These are phyloP conservation scores for Anarrhichthys ocellatus DNA, from an alignment of 2,113 vertebrate genomes.

Conservation along the genomic window DNA sequence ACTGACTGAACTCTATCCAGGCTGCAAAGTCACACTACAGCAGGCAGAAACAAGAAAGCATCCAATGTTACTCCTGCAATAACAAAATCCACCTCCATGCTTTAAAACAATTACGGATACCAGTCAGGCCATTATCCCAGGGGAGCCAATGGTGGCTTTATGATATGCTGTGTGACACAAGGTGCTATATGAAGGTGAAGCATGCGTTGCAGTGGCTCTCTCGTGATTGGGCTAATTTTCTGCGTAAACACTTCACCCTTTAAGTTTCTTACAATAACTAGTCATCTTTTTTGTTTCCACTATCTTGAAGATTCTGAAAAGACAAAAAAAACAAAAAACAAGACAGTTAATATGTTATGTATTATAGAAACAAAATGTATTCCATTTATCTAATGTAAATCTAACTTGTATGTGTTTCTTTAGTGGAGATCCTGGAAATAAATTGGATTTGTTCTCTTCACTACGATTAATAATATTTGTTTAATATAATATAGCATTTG, in stretches of 20 bases:
- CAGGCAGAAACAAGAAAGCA: conserved; percentile 29
- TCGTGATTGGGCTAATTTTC: neutral
- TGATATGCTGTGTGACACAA: conserved; percentile 18
- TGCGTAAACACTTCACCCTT: conserved; percentile 12
- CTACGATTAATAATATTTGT: neutral
- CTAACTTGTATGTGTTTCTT: neutral
- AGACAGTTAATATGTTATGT: neutral
- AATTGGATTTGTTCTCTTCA: neutral
- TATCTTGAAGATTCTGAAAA: conserved; percentile 69
- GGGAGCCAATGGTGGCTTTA: neutral
- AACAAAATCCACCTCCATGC: neutral
- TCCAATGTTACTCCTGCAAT: conserved; percentile 5
- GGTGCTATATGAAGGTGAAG: neutral
- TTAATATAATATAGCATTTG: neutral
- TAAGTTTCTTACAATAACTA: conserved; percentile 23
- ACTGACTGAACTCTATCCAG: neutral
- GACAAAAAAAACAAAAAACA: conserved; percentile 8
- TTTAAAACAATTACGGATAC: conserved; percentile 19
- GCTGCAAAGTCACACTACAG: conserved; percentile 6
- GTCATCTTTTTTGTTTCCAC: conserved; percentile 74
- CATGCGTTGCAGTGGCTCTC: conserved; percentile 11
- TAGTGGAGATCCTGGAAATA: neutral
- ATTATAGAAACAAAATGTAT: neutral
- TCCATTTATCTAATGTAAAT: neutral
- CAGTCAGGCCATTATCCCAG: neutral